phyloP scores from a whole-genome alignment of 2,113 vertebrate species.

The Cricetomys ansorgei region DNA sequence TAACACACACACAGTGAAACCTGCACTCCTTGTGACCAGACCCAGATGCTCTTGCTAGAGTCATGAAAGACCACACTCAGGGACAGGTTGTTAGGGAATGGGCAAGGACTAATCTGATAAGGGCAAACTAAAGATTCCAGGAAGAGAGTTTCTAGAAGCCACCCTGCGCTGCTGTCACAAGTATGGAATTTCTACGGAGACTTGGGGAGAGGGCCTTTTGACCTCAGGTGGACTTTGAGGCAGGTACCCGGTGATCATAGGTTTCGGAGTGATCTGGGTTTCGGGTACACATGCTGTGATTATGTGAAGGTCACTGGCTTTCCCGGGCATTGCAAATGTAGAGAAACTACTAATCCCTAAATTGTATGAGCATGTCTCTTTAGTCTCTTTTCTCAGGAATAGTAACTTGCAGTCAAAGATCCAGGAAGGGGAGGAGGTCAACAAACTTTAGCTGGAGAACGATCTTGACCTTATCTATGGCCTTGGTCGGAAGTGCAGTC shows the following conservation, averaged over 20 bases:
- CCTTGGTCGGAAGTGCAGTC: too few species aligned
- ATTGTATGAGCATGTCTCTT: background rate
- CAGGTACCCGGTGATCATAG: fast-evolving
- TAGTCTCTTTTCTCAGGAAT: background rate
- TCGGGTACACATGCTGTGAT: fast-evolving
- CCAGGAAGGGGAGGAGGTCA: background rate
- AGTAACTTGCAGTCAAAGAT: background rate
- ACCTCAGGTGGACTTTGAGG: background rate
- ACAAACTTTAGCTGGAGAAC: background rate
- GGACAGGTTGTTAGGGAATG: background rate
- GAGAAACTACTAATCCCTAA: too few species aligned
- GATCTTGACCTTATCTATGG: background rate
- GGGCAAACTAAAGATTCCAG: too few species aligned
- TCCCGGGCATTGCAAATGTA: background rate
- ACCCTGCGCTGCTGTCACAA: too few species aligned
- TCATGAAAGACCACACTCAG: background rate
- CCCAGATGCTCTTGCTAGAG: background rate
- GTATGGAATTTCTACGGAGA: background rate
- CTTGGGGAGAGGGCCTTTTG: background rate
- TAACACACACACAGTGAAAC: background rate
- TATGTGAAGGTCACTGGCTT: background rate
- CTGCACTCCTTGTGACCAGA: background rate
- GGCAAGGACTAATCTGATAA: background rate
- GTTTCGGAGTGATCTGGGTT: too few species aligned
- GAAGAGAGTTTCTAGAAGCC: background rate